Conservation (phyloP, 2,888 invertebrate species). For the Subacronicta megacephala region DNA sequence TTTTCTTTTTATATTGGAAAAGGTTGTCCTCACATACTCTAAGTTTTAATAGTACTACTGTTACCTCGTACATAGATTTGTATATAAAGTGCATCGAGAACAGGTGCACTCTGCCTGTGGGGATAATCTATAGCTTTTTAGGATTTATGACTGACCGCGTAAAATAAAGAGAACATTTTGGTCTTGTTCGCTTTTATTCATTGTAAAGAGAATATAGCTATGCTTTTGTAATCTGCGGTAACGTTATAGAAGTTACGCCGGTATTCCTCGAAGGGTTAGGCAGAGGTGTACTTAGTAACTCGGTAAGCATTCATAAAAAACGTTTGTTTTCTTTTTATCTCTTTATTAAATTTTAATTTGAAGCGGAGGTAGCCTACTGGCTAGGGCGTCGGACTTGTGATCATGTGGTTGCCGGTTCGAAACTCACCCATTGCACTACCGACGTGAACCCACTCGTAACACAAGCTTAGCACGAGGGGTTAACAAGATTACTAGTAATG, state of each 20-base stretch:
- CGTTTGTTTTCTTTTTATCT: no score
- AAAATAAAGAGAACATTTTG: conserved; percentile 49
- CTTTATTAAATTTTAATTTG: no score
- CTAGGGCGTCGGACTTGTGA: no score
- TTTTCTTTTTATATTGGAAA: neutral
- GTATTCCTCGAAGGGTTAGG: no score
- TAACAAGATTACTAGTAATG: no score
- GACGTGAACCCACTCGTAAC: no score
- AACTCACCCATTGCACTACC: no score
- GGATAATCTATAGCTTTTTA: conserved; percentile 57
- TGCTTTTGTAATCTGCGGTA: conserved; percentile 18
- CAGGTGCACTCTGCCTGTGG: conserved; percentile 56
- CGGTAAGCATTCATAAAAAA: no score
- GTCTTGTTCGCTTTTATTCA: conserved; percentile 42
- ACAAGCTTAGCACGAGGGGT: no score
- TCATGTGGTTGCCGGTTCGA: no score
- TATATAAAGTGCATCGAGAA: conserved; percentile 51
- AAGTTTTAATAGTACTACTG: conserved; percentile 42
- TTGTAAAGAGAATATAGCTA: conserved; percentile 42
- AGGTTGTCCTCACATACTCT: conserved; percentile 3
- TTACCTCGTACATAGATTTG: conserved; percentile 42
- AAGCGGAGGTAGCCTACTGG: no score
- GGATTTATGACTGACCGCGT: conserved; percentile 52
- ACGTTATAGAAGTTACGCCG: conserved; percentile 1
- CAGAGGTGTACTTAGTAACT: no score